Evolutionary conservation across 2,113 vertebrate species (phyloP), one percentile per base, ranked within the genome.

Genomic region (Chaetodon trifascialis): DNA sequence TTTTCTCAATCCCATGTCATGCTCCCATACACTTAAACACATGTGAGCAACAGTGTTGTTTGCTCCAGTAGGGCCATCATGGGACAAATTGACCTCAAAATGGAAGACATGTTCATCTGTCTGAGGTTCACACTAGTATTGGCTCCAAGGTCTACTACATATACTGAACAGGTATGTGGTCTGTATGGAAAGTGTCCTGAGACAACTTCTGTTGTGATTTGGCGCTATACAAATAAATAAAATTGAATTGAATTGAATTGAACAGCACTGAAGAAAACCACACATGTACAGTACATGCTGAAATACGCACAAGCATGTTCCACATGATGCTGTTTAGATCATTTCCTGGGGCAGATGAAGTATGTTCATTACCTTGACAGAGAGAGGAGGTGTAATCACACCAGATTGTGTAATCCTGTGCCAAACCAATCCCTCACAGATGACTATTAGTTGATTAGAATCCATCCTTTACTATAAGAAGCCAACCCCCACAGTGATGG

Each of bases 381-480:
- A 81, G 30, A 66, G 38, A 58, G 56, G 46, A 87, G 79, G 73
- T 54, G 62, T 80, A 83, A 79, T 86, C 40, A 79, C 85, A 78
- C 44, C 52, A 87, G 73, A 85, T 73, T 88, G 84, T 84, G 49
- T 84, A 78, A 88, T 73, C 58, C 60, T 79, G 62, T 73, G 59
- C 76, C 70, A 88, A 84, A 86, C 54, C 34, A 30, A 47, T 60
- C 80, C 58, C 69, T 76, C 82, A 82, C 64, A 83, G 51, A 80
- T 84, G 63, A 79, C 84, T 76, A 74, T 82, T 79, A 79, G 82
- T 85, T 86, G 82, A 90, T 91, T 82, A 81, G 64, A 88, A 73
- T 82, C 86, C 86, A 91, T 92, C 70, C 66, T 89, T 91, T 88
- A 93, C 86, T n/a, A 89, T 83, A 36, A 84, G 73, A 84, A 71